Base-by-base conservation (phyloP, 2,797 vertebrate species). In the Neostethus bicornis region DNA sequence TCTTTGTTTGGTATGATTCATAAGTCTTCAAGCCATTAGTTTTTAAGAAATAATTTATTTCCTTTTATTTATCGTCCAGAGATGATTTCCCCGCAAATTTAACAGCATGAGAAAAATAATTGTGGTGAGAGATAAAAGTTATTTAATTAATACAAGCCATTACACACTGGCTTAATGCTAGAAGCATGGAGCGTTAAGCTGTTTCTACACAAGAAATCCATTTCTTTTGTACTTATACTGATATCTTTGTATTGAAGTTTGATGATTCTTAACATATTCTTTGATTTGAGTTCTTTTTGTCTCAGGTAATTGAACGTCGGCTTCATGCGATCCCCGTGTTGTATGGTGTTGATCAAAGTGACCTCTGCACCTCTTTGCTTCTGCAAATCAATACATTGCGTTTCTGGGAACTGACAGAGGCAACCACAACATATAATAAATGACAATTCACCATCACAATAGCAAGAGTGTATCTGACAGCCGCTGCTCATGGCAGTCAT, bases 251-350 rank as follows among this genome's bases (percentile, higher is more conserved):
- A 89, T 89, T 89, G 90, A 91, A 90, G 89, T 81, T 71, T 81
- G 85, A 81, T 70, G 86, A 93, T 90, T 92, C 90, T 93, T 91
- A 92, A 93, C 90, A 93, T 92, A 93, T 92, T 92, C 88, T 92
- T 93, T 91, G 92, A 91, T 93, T 91, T 91, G 90, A 90, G 88
- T 73, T 85, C 83, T 66, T 90, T 91, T 73, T 85, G 86, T 85
- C 73, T 91, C 89, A 86, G 91, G 92, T 94, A 95, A 95, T 94
- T 92, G 92, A 95, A 94, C 91, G 94, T 94, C 94, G 95, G 92
- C 85, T 90, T 62, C 64, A 78, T 87, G 88, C 86, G 90, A 92
- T 93, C 92, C 87, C 87, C 80, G 83, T 80, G 92, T 91, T 75
- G 87, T 90, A 79, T 85, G 90, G 91, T 88, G 91, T 89, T 92